Percentiles rank a stretch among this genome's conserved stretches.
Conservation (phyloP, 2,113 vertebrate genomes). For the Morphnarchus princeps region DNA sequence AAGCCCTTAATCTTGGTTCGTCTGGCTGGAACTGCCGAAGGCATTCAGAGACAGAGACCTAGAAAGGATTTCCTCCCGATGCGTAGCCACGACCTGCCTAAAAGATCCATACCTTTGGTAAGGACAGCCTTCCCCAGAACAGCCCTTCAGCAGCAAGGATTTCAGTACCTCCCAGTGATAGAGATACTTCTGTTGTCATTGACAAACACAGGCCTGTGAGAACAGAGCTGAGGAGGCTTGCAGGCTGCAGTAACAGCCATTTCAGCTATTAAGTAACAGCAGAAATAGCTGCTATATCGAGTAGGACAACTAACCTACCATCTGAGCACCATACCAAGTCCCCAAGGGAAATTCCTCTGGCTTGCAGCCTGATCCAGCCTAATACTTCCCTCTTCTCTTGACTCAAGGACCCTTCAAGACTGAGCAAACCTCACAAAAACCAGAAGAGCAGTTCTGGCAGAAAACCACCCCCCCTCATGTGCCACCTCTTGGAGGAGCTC, state of each 20-base stretch:
- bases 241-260: neutral
- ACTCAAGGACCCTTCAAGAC: neutral
- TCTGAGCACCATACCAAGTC: rapidly evolving
- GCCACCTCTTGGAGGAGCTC: neutral
- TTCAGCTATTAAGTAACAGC: no score
- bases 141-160: neutral
- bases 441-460: neutral
- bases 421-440: no score
- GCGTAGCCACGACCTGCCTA: rapidly evolving
- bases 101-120: rapidly evolving
- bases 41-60: neutral
- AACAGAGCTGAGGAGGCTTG: neutral
- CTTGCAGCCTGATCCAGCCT: neutral
- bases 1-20: neutral
- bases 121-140: no score
- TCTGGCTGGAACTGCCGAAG: neutral
- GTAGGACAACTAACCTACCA: neutral
- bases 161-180: rapidly evolving
- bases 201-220: rapidly evolving
- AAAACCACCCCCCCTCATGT: rapidly evolving
- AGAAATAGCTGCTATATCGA: rapidly evolving
- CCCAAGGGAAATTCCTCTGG: neutral
- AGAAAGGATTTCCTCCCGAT: no score
- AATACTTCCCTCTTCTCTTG: neutral
- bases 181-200: rapidly evolving